These are phyloP conservation scores for Genyomyrus donnyi DNA, from an alignment of 2,113 vertebrate species.

Conservation along the genomic window DNA sequence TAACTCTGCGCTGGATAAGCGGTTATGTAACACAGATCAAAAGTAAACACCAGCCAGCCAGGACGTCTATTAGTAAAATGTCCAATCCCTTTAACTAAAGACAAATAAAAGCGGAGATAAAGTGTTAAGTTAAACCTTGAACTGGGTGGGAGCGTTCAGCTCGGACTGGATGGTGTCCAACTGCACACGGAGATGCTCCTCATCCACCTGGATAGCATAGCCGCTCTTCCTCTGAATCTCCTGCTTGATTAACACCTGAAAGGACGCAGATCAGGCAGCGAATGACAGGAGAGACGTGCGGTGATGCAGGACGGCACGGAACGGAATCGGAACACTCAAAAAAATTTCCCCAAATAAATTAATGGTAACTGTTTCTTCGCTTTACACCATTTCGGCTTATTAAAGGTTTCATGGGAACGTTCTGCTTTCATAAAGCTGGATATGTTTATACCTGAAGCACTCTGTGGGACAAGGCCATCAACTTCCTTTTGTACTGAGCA, in stretches of 20 bases:
- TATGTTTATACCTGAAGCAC: conserved; percentile 76
- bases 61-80: neutral
- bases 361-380: neutral
- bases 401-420: neutral
- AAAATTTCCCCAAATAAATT: neutral
- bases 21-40: neutral
- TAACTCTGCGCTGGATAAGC: neutral
- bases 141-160: conserved; percentile 92
- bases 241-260: conserved; percentile 90
- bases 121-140: conserved; percentile 67
- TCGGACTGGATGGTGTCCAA: conserved; percentile 93
- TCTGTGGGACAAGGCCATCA: conserved; percentile 92
- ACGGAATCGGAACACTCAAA: neutral
- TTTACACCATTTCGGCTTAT: neutral
- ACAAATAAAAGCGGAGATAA: neutral
- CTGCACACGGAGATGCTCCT: conserved; percentile 93
- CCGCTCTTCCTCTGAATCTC: conserved; percentile 96
- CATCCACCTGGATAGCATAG: conserved; percentile 92
- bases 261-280: conserved; percentile 19
- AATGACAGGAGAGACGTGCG: neutral
- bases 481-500: conserved; percentile 91
- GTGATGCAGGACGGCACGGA: neutral
- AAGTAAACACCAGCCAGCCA: neutral
- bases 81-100: neutral
- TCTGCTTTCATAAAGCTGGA: neutral